These are phyloP conservation scores for Cyphomyrus plagiostoma DNA, from an alignment of 2,113 vertebrate species.

Conservation along the genomic window DNA sequence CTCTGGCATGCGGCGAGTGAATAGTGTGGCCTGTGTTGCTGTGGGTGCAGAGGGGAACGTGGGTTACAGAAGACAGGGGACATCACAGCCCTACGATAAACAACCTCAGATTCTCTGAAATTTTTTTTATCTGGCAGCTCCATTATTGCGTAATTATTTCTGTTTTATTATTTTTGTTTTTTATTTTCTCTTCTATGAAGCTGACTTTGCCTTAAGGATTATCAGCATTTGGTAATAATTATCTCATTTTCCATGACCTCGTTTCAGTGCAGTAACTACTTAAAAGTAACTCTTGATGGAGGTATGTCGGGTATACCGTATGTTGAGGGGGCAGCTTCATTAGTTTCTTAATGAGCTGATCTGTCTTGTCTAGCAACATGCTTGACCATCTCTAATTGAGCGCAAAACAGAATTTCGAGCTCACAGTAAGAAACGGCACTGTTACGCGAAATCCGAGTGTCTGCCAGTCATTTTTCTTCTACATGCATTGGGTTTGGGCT, in stretches of 20 bases:
- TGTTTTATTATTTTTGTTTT: slow-evolving; percentile 3
- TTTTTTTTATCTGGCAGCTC: background rate
- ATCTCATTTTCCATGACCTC: background rate
- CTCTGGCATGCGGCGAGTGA: background rate
- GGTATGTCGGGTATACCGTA: background rate
- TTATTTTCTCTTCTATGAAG: background rate
- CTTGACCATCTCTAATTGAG: background rate
- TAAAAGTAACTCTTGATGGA: background rate
- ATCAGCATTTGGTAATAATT: background rate
- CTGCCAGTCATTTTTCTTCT: background rate
- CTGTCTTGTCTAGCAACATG: background rate
- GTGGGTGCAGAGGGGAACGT: background rate
- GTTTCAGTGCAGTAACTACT: background rate
- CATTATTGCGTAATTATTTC: background rate
- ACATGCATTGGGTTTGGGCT: background rate
- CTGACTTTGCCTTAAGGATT: background rate
- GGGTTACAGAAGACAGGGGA: background rate
- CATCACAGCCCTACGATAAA: background rate
- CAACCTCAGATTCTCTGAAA: background rate
- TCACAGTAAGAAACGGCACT: background rate
- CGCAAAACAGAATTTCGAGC: background rate
- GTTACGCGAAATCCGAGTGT: background rate
- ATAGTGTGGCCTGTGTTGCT: background rate
- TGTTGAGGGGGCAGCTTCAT: background rate
- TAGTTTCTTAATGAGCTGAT: background rate